A percentile compares a stretch with the other conserved stretches of the same genome.
Conservation (phyloP, 2,888 invertebrate genomes). For the Dicyrtoma fusca region DNA sequence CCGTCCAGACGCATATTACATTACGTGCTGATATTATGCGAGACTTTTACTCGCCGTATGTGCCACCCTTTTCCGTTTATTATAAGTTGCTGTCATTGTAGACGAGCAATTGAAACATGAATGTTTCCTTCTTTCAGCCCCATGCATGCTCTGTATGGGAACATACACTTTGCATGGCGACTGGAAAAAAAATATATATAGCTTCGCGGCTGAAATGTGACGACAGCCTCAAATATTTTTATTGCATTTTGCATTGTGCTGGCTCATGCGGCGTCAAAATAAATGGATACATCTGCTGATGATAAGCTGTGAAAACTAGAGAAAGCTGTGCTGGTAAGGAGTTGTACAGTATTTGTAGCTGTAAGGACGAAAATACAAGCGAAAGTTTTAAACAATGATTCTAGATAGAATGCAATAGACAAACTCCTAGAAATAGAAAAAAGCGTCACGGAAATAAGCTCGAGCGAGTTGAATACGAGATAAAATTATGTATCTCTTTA, state of each 20-base stretch:
- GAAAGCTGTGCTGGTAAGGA: too few relatives aligned
- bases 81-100: neutral
- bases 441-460: too few relatives aligned
- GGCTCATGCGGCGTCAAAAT: slow-evolving; percentile 3
- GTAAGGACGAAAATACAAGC: too few relatives aligned
- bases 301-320: too few relatives aligned
- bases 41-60: neutral
- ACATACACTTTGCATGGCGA: neutral
- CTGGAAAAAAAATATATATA: neutral
- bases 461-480: too few relatives aligned
- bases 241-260: slow-evolving; percentile 12
- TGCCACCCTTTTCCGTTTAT: neutral
- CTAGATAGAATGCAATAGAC: too few relatives aligned
- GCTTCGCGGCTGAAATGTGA: neutral
- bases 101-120: neutral
- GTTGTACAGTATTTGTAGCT: too few relatives aligned
- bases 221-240: slow-evolving; percentile 12
- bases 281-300: slow-evolving; percentile 5
- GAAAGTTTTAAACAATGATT: too few relatives aligned
- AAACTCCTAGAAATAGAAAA: too few relatives aligned
- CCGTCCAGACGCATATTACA: too few relatives aligned
- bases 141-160: neutral
- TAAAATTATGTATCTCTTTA: too few relatives aligned
- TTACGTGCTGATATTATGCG: too few relatives aligned
- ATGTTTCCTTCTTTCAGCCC: neutral